A percentile compares a stretch with the other conserved stretches of the same genome.
phyloP scores from a whole-genome alignment of 2,888 invertebrate species.

The Sericinus montela region DNA sequence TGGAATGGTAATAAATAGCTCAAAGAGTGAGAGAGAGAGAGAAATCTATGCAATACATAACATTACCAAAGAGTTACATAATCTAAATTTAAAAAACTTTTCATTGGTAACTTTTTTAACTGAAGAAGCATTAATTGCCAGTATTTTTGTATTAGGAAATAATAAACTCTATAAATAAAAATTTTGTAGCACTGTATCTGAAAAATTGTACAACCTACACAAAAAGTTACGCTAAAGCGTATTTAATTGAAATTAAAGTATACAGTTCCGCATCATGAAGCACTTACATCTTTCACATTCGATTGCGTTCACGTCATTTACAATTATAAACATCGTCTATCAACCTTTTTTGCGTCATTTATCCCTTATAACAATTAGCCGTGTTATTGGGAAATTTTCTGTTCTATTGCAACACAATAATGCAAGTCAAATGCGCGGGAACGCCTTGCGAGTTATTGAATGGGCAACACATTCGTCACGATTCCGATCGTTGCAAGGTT shows the following conservation, averaged over 20 bases:
- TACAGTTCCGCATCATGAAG: constrained; percentile 47
- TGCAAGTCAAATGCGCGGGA: constrained; percentile 60
- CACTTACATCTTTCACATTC: constrained; percentile 42
- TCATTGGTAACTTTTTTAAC: too few species aligned
- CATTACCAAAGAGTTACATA: too few species aligned
- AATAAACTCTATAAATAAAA: too few species aligned
- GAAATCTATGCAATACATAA: too few species aligned
- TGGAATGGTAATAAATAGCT: too few species aligned
- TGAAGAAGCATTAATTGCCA: too few species aligned
- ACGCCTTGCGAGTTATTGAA: constrained; percentile 63
- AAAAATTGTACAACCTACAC: not conserved
- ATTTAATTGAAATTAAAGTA: constrained; percentile 33
- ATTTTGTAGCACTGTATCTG: too few species aligned
- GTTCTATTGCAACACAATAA: constrained; percentile 55
- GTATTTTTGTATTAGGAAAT: too few species aligned
- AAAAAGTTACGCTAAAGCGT: not conserved
- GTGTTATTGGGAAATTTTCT: constrained; percentile 50
- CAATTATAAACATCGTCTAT: constrained; percentile 45
- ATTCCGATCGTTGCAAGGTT: constrained; percentile 38
- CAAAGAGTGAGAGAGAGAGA: too few species aligned
- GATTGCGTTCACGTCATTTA: constrained; percentile 45
- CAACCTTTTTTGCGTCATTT: constrained; percentile 41
- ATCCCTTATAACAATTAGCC: constrained; percentile 46
- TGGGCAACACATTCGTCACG: constrained; percentile 52
- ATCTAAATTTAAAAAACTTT: too few species aligned